Evolutionary conservation across 2,113 vertebrate species (phyloP).

Genomic region (Phrynocephalus versicolor): DNA sequence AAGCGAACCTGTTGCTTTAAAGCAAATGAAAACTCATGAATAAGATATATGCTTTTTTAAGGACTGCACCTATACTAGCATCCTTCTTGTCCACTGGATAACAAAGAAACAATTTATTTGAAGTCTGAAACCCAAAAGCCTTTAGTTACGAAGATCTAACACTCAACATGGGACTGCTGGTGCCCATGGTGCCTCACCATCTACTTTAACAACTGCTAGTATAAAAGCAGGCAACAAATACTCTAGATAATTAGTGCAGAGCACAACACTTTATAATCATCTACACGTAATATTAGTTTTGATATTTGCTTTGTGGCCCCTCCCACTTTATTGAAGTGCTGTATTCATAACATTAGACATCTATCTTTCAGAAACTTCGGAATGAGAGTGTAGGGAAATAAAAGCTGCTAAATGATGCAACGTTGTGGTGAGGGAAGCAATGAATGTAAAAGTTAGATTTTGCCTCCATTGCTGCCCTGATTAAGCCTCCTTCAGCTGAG

Average conservation of each 20-base stretch:
- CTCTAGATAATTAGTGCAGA: background rate
- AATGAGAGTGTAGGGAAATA: background rate
- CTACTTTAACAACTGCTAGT: background rate
- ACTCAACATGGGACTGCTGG: background rate
- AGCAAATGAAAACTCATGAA: background rate
- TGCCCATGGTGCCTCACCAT: background rate
- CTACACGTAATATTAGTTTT: background rate
- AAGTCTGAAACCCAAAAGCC: background rate
- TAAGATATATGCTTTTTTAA: background rate
- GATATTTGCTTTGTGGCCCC: background rate
- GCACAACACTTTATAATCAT: background rate
- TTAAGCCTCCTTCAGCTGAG: background rate
- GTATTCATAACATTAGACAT: background rate
- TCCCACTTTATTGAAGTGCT: background rate
- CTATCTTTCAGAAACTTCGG: background rate
- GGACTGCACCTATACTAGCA: background rate
- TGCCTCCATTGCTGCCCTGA: background rate
- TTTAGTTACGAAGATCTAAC: background rate
- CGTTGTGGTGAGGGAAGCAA: background rate
- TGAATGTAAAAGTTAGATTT: background rate
- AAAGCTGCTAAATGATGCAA: background rate
- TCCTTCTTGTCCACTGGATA: background rate
- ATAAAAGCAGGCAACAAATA: background rate
- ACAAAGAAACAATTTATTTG: background rate
- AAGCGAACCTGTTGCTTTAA: background rate